These are phyloP conservation scores for Lasioglossum calceatum DNA, from an alignment of 2,888 invertebrate species.

Conservation along the genomic window DNA sequence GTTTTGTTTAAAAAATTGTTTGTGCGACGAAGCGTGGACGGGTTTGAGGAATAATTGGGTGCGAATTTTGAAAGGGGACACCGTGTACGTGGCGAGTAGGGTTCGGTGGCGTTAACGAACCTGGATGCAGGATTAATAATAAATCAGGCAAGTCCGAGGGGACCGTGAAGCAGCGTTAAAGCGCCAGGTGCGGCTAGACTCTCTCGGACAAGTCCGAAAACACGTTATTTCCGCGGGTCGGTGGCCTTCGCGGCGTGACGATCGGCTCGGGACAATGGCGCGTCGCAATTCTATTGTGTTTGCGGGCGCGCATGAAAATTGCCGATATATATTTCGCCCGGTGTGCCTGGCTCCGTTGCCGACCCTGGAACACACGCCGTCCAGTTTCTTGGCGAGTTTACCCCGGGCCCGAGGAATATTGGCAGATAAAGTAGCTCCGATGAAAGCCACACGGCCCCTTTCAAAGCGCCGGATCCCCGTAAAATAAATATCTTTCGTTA, in stretches of 20 bases:
- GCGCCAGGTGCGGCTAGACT: slow-evolving; percentile 41
- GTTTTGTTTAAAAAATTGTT: background rate
- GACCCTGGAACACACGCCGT: background rate
- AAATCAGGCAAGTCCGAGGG: slow-evolving; percentile 61
- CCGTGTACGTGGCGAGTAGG: background rate
- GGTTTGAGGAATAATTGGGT: background rate
- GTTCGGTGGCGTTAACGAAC: slow-evolving; percentile 35
- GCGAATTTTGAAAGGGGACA: background rate
- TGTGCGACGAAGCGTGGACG: background rate
- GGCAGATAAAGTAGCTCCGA: slow-evolving; percentile 54
- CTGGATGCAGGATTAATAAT: slow-evolving; percentile 64
- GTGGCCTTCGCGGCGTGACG: slow-evolving; percentile 3
- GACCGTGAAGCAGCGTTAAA: slow-evolving; percentile 37
- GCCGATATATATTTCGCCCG: slow-evolving; percentile 28
- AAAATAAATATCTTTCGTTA: slow-evolving; percentile 60
- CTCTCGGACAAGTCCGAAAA: slow-evolving; percentile 41
- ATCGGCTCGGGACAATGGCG: slow-evolving; percentile 34
- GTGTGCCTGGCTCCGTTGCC: background rate
- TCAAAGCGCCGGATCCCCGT: slow-evolving; percentile 48
- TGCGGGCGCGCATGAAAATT: slow-evolving; percentile 40
- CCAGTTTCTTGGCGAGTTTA: slow-evolving; percentile 45
- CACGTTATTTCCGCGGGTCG: slow-evolving; percentile 27
- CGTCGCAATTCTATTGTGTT: slow-evolving; percentile 50
- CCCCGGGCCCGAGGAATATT: slow-evolving; percentile 41
- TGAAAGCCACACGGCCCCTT: slow-evolving; percentile 49